Evolutionary conservation across 2,888 invertebrate genomes (phyloP).

Genomic region (Deilephila elpenor): DNA sequence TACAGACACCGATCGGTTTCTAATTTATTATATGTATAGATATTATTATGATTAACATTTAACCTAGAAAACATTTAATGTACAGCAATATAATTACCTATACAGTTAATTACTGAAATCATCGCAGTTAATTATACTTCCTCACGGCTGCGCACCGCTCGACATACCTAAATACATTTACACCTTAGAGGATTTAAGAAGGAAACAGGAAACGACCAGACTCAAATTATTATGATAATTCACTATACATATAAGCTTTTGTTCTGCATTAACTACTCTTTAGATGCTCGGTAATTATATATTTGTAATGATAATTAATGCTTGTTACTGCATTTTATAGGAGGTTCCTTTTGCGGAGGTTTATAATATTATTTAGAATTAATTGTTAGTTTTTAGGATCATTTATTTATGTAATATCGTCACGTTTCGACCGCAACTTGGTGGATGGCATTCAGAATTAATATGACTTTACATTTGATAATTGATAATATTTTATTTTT

Average conservation of each 20-base stretch:
- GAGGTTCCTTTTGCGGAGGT: not conserved
- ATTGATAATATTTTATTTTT: no score
- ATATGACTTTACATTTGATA: no score
- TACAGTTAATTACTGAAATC: constrained; percentile 38
- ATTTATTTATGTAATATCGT: no score
- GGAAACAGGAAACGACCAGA: constrained; percentile 34
- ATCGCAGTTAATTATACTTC: constrained; percentile 43
- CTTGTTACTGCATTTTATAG: not conserved
- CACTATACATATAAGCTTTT: constrained; percentile 22
- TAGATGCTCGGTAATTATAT: not conserved
- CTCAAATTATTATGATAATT: constrained; percentile 26
- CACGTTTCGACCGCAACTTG: no score
- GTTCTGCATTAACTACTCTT: not conserved
- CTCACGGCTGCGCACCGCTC: constrained; percentile 38
- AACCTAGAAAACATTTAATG: not conserved
- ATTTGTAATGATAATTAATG: not conserved
- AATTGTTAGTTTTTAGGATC: no score
- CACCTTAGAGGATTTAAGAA: constrained; percentile 37
- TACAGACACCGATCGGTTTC: no score
- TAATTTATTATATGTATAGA: no score
- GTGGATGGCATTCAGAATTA: no score
- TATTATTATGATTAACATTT: not conserved
- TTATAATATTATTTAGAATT: not conserved
- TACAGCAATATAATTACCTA: constrained; percentile 23
- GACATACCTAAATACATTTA: constrained; percentile 34